phyloP scores from a whole-genome alignment of 2,797 vertebrate genomes.

The Dromococcyx pavoninus region DNA sequence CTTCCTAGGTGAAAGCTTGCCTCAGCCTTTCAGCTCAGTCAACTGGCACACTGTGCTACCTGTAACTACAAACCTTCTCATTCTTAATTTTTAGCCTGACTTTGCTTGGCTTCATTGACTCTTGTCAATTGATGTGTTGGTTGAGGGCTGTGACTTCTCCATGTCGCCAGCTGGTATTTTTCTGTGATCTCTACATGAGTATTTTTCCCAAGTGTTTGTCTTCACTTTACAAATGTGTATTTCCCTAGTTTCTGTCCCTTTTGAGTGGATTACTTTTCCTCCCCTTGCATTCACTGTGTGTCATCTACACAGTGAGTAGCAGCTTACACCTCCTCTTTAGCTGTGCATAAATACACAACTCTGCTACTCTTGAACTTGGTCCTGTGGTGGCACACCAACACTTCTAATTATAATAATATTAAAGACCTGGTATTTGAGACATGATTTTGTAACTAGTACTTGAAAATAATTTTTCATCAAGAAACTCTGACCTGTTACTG shows the following conservation, averaged over 20 bases:
- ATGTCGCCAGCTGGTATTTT: not conserved
- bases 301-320: not conserved
- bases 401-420: slow-evolving; percentile 6
- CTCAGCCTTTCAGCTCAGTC: not conserved
- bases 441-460: not conserved
- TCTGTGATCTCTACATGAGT: not conserved
- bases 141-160: not conserved
- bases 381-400: not conserved
- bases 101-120: slow-evolving; percentile 3
- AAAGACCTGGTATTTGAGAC: not conserved
- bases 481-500: not conserved
- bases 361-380: not conserved
- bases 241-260: not conserved
- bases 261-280: not conserved
- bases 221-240: not conserved
- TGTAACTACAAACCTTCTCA: not conserved
- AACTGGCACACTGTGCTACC: not conserved
- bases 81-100: not conserved
- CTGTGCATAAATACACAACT: not conserved
- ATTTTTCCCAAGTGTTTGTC: not conserved
- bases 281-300: not conserved
- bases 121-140: not conserved
- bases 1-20: not conserved
- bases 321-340: not conserved
- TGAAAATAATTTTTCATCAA: slow-evolving; percentile 28